phyloP scores from a whole-genome alignment of 2,113 vertebrate species.

The Channa argus region DNA sequence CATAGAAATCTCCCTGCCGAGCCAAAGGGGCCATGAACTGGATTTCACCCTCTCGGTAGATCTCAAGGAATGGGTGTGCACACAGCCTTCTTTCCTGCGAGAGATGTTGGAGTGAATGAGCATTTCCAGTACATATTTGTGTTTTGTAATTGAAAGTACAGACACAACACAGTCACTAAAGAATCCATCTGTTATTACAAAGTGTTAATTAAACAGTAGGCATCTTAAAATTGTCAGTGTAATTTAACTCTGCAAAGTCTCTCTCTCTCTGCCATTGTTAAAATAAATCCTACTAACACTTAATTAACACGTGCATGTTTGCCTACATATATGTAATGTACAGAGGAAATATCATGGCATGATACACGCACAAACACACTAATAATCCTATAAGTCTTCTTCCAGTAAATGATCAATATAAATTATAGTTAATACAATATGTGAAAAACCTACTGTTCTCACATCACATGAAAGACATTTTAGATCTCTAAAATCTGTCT shows the following conservation, averaged over 20 bases:
- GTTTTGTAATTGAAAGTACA: background rate
- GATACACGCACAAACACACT: conserved; percentile 15
- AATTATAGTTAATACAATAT: background rate
- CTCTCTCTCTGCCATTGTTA: background rate
- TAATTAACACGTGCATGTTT: background rate
- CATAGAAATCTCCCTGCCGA: conserved; percentile 93
- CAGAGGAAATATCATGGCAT: background rate
- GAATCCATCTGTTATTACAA: background rate
- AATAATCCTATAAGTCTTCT: background rate
- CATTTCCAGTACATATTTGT: background rate
- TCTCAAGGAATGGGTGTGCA: conserved; percentile 92
- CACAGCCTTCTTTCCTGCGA: conserved; percentile 90
- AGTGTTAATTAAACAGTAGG: background rate
- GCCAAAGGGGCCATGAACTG: conserved; percentile 91
- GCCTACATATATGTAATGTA: background rate
- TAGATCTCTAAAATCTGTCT: conserved; percentile 10
- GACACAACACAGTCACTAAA: background rate
- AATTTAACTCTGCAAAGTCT: conserved; percentile 1
- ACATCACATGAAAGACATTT: conserved; percentile 1
- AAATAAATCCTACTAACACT: conserved; percentile 15
- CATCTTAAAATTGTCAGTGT: background rate
- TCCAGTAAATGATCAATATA: conserved; percentile 1
- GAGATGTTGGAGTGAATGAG: background rate
- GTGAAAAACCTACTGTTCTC: conserved; percentile 2
- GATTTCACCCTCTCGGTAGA: conserved; percentile 90